Percentiles rank a stretch among this genome's conserved stretches.
phyloP scores from a whole-genome alignment of 2,113 vertebrate genomes.

The Willisornis vidua region DNA sequence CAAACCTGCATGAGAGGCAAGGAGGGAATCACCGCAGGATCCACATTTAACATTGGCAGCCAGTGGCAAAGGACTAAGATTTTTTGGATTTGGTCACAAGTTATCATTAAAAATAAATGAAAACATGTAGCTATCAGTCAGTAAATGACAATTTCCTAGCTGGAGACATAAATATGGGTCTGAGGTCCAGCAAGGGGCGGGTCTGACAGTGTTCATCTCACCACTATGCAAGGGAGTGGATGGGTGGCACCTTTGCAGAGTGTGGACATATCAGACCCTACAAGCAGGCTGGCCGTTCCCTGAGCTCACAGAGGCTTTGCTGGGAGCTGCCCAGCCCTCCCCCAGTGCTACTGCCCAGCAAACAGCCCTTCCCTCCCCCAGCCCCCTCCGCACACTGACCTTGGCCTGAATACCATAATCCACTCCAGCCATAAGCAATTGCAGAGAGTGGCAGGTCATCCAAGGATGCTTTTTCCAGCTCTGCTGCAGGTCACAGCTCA shows the following conservation, averaged over 20 bases:
- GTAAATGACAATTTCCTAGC: background rate
- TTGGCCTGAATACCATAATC: slow-evolving; percentile 51
- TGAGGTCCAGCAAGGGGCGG: background rate
- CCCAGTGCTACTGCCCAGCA: background rate
- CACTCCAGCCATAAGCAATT: background rate
- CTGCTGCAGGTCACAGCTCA: background rate
- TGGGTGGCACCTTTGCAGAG: background rate
- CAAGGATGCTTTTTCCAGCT: background rate
- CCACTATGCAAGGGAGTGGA: fast-evolving
- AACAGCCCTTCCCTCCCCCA: background rate
- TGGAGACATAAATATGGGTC: background rate
- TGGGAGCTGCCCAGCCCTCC: background rate
- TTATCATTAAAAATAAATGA: background rate
- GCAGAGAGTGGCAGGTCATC: background rate
- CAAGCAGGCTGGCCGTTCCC: background rate
- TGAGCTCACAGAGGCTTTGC: fast-evolving
- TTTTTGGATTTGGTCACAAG: fast-evolving
- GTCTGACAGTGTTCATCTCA: too few species aligned
- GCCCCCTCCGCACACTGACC: background rate
- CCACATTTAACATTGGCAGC: background rate
- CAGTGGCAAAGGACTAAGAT: background rate
- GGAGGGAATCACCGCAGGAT: background rate
- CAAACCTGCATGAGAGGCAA: fast-evolving
- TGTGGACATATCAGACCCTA: background rate
- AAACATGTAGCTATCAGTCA: background rate